Evolutionary conservation across 2,797 vertebrate species (phyloP).

Genomic region (Schizopygopsis malacanthus): DNA sequence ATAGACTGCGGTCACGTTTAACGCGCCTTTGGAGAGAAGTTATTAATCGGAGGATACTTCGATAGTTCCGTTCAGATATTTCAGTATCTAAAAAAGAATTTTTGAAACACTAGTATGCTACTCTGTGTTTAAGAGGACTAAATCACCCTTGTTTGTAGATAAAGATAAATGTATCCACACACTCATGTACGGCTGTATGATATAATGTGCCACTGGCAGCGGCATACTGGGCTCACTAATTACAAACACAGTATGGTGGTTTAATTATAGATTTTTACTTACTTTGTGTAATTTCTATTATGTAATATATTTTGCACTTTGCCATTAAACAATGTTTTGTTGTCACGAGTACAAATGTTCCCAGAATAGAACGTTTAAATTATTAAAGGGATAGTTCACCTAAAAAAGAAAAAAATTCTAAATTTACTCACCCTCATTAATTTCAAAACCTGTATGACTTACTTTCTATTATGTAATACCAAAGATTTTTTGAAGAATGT

Average conservation of each 20-base stretch:
- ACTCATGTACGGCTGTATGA: neutral
- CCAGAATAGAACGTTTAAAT: too few species aligned
- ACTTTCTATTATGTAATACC: neutral
- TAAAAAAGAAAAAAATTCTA: neutral
- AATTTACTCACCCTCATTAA: neutral
- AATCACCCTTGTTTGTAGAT: constrained; percentile 21
- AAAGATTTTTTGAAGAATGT: neutral
- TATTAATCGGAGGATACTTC: too few species aligned
- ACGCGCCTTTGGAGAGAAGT: too few species aligned
- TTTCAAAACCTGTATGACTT: neutral
- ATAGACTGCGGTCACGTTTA: too few species aligned
- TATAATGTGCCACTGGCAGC: constrained; percentile 7
- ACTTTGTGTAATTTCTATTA: constrained; percentile 9
- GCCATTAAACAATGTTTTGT: neutral
- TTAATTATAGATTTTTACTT: constrained; percentile 43
- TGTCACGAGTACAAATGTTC: neutral
- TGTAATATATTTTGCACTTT: constrained; percentile 5
- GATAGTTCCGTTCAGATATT: too few species aligned
- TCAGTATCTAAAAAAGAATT: too few species aligned
- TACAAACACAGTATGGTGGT: constrained; percentile 38
- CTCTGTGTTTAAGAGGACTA: too few species aligned
- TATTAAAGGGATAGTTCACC: neutral
- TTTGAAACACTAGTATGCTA: too few species aligned
- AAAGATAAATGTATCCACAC: constrained; percentile 30
- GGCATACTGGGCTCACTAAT: constrained; percentile 37